phyloP scores from a whole-genome alignment of 2,113 vertebrate species.

The Dicaeum eximium region DNA sequence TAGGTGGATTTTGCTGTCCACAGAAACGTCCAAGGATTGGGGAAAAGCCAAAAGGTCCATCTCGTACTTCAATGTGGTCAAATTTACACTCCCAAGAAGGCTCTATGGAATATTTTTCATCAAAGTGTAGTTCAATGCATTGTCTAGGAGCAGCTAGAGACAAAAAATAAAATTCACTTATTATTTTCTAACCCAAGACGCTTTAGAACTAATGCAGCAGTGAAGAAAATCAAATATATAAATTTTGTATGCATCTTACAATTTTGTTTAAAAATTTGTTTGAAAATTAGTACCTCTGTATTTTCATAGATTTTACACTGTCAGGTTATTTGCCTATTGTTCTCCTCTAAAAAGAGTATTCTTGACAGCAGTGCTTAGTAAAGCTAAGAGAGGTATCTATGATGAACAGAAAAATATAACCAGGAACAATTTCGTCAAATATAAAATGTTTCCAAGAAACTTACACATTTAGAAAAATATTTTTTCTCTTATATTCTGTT shows the following conservation, averaged over 20 bases:
- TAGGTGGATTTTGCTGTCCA: conserved; percentile 92
- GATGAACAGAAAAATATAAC: neutral
- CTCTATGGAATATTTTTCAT: conserved; percentile 97
- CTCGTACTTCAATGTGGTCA: conserved; percentile 98
- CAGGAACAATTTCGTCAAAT: neutral
- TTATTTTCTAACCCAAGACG: neutral
- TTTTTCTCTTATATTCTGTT: neutral
- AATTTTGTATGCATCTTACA: neutral
- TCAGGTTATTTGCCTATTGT: neutral
- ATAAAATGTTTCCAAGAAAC: neutral
- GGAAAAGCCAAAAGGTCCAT: conserved; percentile 98
- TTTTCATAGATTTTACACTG: neutral
- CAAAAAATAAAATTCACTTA: conserved; percentile 9
- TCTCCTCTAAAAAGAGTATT: neutral
- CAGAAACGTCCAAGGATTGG: conserved; percentile 96
- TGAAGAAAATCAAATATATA: neutral
- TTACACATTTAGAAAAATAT: neutral
- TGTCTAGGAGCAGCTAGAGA: conserved; percentile 90
- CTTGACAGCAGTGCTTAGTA: neutral
- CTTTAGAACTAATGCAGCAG: neutral
- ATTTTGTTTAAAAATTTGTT: neutral
- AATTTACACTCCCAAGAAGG: conserved; percentile 99
- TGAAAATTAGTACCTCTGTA: neutral
- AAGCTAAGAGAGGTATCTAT: neutral
- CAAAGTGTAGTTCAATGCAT: conserved; percentile 97